Evolutionary conservation across 1,140 invertebrate genomes (phyloP), one percentile per base, ranked within the genome.

Genomic region (Cataglyphis hispanica): DNA sequence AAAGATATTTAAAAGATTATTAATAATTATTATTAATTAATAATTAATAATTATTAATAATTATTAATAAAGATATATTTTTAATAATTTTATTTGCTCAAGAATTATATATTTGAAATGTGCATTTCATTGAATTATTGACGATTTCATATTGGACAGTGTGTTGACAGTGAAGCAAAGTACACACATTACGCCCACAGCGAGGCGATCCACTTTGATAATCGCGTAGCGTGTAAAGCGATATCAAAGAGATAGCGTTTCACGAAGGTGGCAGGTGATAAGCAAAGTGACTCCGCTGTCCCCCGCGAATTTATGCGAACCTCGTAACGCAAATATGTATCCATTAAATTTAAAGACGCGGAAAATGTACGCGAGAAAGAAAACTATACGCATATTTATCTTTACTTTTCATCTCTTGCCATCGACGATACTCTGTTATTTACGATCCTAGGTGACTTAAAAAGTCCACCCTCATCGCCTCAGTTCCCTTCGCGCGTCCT

Each of bases 201-300:
- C 56, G 77, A 69, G 10, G 53, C 63, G 80, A 70, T 78, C 67
- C 63, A 70, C 87, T 89, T 83, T 87, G 88, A 87, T 89, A 90
- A 89, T 89, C 86, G 60, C 74, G 40, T 60, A 76, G 43, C 87
- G 88, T 89, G 89, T 89, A 89, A 89, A 89, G 74, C 69, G 89
- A 90, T 89, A 89, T 89, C 84, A 87, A 89, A 90, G 80, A 75
- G 85, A 85, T 89, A 89, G 58, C 74, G 85, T 90, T 89, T 87
- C 89, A 85, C 80, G 85, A 89, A 70, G 88, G 75, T 85, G 63
- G 80, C 89, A 89, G 85, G 85, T 89, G 89, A 89, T 90, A 90
- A 90, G 85, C 87, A 78, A 86, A 90, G 63, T 87, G 85, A 86
- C 61, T 85, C 86, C 76, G 46, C 87, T 64, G 81, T 69, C 85